phyloP scores from a whole-genome alignment of 2,113 vertebrate species.

The Alexandromys fortis region DNA sequence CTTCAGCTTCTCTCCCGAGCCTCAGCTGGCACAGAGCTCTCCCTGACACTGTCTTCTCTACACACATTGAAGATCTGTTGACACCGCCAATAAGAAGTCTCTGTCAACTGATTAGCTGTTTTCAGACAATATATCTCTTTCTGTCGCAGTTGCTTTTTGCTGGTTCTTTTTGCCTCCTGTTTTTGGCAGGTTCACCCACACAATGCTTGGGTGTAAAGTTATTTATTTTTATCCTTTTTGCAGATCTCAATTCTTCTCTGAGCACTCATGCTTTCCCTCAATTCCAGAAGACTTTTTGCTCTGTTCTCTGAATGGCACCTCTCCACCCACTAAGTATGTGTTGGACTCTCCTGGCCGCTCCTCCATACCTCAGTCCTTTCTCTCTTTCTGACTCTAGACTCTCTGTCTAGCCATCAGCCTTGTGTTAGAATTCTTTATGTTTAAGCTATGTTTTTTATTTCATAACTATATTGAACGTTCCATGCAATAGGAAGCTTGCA shows the following conservation, averaged over 20 bases:
- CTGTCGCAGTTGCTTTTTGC: not conserved
- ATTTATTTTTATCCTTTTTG: constrained; percentile 15
- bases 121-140: not conserved
- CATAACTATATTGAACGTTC: not conserved
- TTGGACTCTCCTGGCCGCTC: not conserved
- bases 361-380: not conserved
- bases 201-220: not conserved
- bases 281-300: not conserved
- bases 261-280: not conserved
- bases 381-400: not conserved
- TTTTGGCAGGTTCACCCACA: not conserved
- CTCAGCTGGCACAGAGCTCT: not conserved
- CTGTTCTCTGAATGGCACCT: not conserved
- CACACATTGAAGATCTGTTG: not conserved
- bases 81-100: not conserved
- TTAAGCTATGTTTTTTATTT: not conserved
- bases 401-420: not conserved
- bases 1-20: not conserved
- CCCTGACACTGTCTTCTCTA: not conserved
- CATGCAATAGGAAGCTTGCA: not conserved
- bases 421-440: not conserved
- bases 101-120: not conserved
- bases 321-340: too few relatives aligned
- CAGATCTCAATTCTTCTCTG: not conserved
- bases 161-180: constrained; percentile 16